These are phyloP conservation scores for Diloba caeruleocephala DNA, from an alignment of 2,888 invertebrate genomes.

Conservation along the genomic window DNA sequence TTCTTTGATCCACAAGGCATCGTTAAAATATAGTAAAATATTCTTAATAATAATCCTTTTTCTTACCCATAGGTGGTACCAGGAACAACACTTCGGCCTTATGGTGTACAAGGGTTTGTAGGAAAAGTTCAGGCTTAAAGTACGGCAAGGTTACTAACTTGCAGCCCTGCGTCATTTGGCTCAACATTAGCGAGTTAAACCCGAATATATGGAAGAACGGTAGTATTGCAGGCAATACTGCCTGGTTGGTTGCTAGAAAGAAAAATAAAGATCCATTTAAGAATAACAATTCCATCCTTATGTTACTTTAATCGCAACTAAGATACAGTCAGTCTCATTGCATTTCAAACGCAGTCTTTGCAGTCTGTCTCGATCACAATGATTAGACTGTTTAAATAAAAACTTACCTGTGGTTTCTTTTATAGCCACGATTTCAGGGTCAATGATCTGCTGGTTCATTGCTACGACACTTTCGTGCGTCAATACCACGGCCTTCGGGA, in stretches of 20 bases:
- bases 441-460: conserved; percentile 78
- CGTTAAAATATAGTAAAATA: too few relatives aligned
- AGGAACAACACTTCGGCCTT: conserved; percentile 90
- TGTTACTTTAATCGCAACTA: too few relatives aligned
- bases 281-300: too few relatives aligned
- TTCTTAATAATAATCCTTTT: background rate
- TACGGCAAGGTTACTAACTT: conserved; percentile 92
- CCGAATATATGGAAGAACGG: conserved; percentile 96
- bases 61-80: conserved; percentile 94
- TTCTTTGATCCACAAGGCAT: too few relatives aligned
- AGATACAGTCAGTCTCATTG: too few relatives aligned
- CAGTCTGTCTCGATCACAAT: too few relatives aligned
- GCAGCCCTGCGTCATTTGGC: conserved; percentile 89
- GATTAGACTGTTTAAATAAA: too few relatives aligned
- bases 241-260: conserved; percentile 84
- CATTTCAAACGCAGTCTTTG: too few relatives aligned
- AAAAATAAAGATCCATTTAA: conserved; percentile 2
- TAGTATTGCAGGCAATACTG: conserved; percentile 91
- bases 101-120: conserved; percentile 90
- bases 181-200: conserved; percentile 90
- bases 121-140: conserved; percentile 92
- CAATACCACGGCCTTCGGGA: conserved; percentile 93
- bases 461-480: conserved; percentile 90
- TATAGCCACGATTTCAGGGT: conserved; percentile 74
- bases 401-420: conserved; percentile 78